Conservation (phyloP, 1,140 invertebrate genomes). For the Charaxes varanes region DNA sequence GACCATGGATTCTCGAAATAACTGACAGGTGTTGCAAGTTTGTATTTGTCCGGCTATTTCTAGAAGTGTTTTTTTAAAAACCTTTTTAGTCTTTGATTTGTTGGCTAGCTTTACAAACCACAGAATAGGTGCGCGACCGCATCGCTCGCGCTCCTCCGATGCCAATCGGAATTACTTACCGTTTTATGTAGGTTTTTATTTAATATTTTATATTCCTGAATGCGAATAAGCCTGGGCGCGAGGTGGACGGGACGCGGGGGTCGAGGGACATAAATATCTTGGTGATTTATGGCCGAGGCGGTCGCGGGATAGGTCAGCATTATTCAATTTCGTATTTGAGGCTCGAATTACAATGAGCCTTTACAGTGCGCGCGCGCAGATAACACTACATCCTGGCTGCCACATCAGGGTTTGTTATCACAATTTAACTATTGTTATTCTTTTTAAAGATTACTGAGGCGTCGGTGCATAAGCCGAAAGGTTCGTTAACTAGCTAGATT, state of each 20-base stretch:
- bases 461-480: no score
- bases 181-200: slow-evolving; percentile 71
- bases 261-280: slow-evolving; percentile 71
- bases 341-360: slow-evolving; percentile 70
- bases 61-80: slow-evolving; percentile 32
- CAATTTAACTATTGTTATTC: slow-evolving; percentile 48
- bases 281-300: slow-evolving; percentile 69
- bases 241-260: slow-evolving; percentile 41
- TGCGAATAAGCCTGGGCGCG: slow-evolving; percentile 44
- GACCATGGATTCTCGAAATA: no score
- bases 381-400: slow-evolving; percentile 41
- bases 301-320: slow-evolving; percentile 73
- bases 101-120: slow-evolving; percentile 44
- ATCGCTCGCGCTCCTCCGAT: slow-evolving; percentile 44
- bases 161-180: slow-evolving; percentile 66
- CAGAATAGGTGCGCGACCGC: slow-evolving; percentile 53
- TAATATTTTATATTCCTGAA: slow-evolving; percentile 65
- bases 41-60: no score
- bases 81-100: slow-evolving; percentile 37
- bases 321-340: slow-evolving; percentile 74
- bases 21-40: no score
- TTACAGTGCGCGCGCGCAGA: slow-evolving; percentile 65
- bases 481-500: no score
- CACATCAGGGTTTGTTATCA: slow-evolving; percentile 49
- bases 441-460: no score